These are phyloP conservation scores for Pterocles gutturalis DNA, from an alignment of 2,113 vertebrate species.

Conservation along the genomic window DNA sequence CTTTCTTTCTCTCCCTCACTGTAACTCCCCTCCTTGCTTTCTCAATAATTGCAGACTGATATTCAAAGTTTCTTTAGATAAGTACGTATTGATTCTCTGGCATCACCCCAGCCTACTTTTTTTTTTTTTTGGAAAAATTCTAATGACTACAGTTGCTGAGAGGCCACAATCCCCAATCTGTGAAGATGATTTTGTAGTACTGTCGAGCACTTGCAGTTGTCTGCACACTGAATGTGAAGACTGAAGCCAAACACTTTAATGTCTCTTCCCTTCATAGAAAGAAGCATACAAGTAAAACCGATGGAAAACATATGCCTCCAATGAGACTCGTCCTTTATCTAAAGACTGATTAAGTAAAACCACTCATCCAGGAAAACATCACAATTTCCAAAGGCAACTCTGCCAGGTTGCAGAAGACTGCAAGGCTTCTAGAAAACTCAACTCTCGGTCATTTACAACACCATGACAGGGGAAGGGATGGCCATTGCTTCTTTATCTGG, in stretches of 20 bases:
- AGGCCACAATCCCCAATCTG: not conserved
- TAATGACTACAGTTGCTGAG: not conserved
- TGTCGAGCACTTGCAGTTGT: not conserved
- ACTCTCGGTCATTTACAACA: not conserved
- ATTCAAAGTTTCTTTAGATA: not conserved
- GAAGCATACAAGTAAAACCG: not conserved
- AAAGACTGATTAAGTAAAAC: constrained; percentile 14
- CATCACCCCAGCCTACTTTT: not conserved
- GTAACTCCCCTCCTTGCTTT: not conserved
- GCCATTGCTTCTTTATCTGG: not conserved
- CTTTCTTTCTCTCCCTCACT: not conserved
- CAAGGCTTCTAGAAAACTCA: not conserved
- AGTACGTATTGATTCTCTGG: not conserved
- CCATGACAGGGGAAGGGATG: accelerated
- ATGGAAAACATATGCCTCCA: not conserved
- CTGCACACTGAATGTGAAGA: not conserved
- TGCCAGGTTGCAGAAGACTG: not conserved
- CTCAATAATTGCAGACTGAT: not conserved
- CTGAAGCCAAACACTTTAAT: not conserved
- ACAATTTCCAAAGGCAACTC: not conserved
- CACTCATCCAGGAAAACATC: not conserved
- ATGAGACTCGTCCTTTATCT: not conserved
- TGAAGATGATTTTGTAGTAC: not conserved
- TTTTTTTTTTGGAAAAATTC: not conserved
- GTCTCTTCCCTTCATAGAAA: constrained; percentile 9